phyloP scores from a whole-genome alignment of 2,113 vertebrate species.

The Myanophis thanlyinensis region DNA sequence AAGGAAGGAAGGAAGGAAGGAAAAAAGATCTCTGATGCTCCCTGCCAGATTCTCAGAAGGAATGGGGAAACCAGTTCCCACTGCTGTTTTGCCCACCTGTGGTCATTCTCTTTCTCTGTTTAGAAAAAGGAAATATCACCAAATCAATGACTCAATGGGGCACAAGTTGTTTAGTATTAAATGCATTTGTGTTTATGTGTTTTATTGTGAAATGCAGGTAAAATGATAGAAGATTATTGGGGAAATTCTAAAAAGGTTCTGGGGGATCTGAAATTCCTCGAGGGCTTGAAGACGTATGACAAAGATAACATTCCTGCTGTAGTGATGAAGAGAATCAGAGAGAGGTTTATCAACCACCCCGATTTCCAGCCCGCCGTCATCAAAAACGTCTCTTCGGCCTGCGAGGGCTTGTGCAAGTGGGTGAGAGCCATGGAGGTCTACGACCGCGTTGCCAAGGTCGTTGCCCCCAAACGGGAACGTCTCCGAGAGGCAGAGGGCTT shows the following conservation, averaged over 20 bases:
- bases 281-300: conserved; percentile 83
- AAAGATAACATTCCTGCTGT: conserved; percentile 83
- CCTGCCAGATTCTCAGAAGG: neutral
- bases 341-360: conserved; percentile 83
- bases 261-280: conserved; percentile 87
- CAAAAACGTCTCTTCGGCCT: conserved; percentile 90
- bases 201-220: conserved; percentile 72
- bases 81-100: neutral
- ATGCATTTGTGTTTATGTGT: neutral
- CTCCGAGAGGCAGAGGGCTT: conserved; percentile 77
- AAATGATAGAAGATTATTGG: conserved; percentile 94
- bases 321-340: conserved; percentile 85
- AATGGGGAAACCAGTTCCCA: neutral
- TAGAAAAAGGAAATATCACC: neutral
- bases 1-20: too few relatives aligned
- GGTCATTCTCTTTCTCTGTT: neutral
- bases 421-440: conserved; percentile 92
- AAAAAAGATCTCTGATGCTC: neutral
- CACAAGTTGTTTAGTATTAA: neutral
- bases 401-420: conserved; percentile 93
- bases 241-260: conserved; percentile 87
- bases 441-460: conserved; percentile 84
- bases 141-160: neutral
- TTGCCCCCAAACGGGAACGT: conserved; percentile 84
- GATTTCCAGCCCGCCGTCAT: conserved; percentile 87